Evolutionary conservation across 2,113 vertebrate species (phyloP), one percentile per base, ranked within the genome.

Genomic region (Anser cygnoides): DNA sequence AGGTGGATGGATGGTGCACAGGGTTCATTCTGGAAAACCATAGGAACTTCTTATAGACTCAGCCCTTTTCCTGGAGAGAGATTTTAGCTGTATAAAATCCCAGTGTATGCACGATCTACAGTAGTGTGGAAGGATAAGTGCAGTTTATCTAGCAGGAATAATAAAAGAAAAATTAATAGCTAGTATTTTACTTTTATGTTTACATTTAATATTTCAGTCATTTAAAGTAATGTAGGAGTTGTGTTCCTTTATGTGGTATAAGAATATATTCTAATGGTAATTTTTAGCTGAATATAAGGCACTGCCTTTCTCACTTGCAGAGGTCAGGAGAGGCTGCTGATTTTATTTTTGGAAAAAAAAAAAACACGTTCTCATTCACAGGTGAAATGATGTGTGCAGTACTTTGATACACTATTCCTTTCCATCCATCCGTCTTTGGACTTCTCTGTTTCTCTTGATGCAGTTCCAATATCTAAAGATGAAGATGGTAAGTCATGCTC

Each of bases 341-440:
- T 89, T 84, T 87, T 74, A 8, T 74, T 89, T 81, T 37, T 7
- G 16, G 10, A 26, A 18, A 22, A 61, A 57, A 57, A 46, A 35
- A 72, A 49, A 7, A 0, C 0, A 0, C 1, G 5, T 14, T 31
- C 78, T 43, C 9, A 57, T 29, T 87, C 2, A 4, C 33, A 75
- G 35, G 29, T 87, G 67, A 66, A 76, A 44, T 19, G 43, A 49
- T 49, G 13, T 59, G 2, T 54, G 23, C 3, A 35, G 15, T 62
- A 13, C 26, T 88, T 76, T n/a, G 35, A 19, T 44, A 19, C 10
- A 21, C 20, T 63, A 3, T 33, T 74, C 20, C 20, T 90, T 92
- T 94, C 13, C 13, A n/a, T 49, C 55, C 25, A 8, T 28, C 7
- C 37, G 16, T 61, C 44, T 82, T 72, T 55, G 31, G 31, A 77